These are phyloP conservation scores for Alsophila aescularia DNA, from an alignment of 2,888 invertebrate genomes.

Conservation along the genomic window DNA sequence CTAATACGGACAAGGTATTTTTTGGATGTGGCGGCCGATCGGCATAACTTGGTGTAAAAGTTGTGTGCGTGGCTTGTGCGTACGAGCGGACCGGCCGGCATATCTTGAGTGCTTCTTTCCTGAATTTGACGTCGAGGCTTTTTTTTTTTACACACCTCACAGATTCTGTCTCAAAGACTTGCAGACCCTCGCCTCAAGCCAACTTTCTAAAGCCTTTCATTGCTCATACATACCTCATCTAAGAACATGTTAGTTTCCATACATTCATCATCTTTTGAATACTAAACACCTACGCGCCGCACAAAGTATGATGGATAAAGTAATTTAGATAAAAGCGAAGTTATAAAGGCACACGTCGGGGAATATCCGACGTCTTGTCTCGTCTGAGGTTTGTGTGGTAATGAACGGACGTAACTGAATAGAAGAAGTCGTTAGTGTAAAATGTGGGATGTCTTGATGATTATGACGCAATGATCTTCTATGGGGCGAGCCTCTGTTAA, in stretches of 20 bases:
- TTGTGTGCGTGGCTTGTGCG: too few relatives aligned
- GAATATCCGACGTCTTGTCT: slow-evolving; percentile 21
- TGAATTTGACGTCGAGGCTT: too few relatives aligned
- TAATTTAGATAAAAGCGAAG: slow-evolving; percentile 30
- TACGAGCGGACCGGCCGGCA: too few relatives aligned
- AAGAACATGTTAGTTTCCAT: not conserved
- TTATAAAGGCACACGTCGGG: slow-evolving; percentile 10
- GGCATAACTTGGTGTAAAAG: too few relatives aligned
- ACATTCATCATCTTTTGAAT: slow-evolving; percentile 23
- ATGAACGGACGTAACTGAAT: slow-evolving; percentile 18
- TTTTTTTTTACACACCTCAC: too few relatives aligned
- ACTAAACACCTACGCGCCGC: slow-evolving; percentile 19
- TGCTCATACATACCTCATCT: not conserved
- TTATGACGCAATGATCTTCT: too few relatives aligned
- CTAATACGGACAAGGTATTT: too few relatives aligned
- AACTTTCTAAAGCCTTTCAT: not conserved
- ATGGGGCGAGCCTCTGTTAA: too few relatives aligned
- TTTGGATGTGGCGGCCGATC: too few relatives aligned
- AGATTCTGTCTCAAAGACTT: too few relatives aligned
- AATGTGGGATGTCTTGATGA: slow-evolving; percentile 8
- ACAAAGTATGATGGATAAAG: slow-evolving; percentile 34
- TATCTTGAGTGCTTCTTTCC: too few relatives aligned
- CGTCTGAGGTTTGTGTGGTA: slow-evolving; percentile 7
- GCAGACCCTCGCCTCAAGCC: too few relatives aligned
- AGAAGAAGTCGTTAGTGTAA: slow-evolving; percentile 8